These are phyloP conservation scores for Brachyptera putata DNA, from an alignment of 2,888 invertebrate genomes.

Conservation along the genomic window DNA sequence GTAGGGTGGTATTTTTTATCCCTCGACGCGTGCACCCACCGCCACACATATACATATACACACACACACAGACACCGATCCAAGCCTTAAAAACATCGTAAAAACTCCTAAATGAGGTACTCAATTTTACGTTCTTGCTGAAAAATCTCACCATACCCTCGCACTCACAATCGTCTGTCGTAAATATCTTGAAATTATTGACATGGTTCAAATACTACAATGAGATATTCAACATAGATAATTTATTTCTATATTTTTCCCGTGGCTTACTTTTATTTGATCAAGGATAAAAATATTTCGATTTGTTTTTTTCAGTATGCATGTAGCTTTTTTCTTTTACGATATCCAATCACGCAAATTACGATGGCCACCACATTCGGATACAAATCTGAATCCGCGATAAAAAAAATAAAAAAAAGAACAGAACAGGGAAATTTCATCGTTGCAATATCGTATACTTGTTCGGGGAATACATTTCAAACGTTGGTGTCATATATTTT, in stretches of 20 bases:
- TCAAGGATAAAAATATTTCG: conserved; percentile 2
- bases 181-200: conserved; percentile 1
- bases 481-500: background rate
- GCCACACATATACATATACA: no score
- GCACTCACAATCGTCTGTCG: conserved; percentile 4
- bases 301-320: conserved; percentile 13
- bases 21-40: no score
- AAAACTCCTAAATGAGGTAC: conserved; percentile 6
- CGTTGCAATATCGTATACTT: background rate
- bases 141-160: background rate
- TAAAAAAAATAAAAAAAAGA: conserved; percentile 7
- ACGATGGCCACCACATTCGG: background rate
- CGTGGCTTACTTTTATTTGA: conserved; percentile 1
- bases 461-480: background rate
- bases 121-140: background rate
- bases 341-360: conserved; percentile 14
- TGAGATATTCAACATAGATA: background rate
- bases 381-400: conserved; percentile 1
- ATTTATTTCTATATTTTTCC: background rate
- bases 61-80: background rate
- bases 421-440: background rate
- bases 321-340: background rate
- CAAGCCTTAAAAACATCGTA: background rate
- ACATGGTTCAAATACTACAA: background rate
- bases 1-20: background rate